A percentile compares a stretch with the other conserved stretches of the same genome.
These are phyloP conservation scores for Euura lappo DNA, from an alignment of 1,140 invertebrate genomes.

Conservation along the genomic window DNA sequence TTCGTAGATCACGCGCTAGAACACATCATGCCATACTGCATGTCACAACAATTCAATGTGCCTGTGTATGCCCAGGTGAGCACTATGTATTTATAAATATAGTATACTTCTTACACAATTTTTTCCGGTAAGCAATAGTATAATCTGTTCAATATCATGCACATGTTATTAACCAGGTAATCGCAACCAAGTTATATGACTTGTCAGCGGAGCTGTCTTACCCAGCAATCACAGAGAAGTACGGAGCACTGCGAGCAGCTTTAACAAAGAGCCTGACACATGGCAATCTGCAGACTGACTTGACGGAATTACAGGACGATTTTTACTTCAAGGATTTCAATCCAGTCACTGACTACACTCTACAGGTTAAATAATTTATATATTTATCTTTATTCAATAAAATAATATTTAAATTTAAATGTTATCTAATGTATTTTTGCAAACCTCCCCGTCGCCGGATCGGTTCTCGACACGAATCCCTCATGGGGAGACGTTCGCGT, in stretches of 20 bases:
- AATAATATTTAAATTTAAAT: too few relatives aligned
- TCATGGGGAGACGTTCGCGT: too few relatives aligned
- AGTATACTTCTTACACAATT: slow-evolving; percentile 26
- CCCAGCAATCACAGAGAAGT: slow-evolving; percentile 55
- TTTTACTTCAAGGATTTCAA: slow-evolving; percentile 69
- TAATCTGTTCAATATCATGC: slow-evolving; percentile 36
- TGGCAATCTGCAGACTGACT: slow-evolving; percentile 61
- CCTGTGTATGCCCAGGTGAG: slow-evolving; percentile 76
- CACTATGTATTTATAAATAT: slow-evolving; percentile 38
- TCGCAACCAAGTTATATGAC: slow-evolving; percentile 55
- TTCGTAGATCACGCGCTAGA: slow-evolving; percentile 55
- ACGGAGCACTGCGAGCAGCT: slow-evolving; percentile 46
- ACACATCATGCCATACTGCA: slow-evolving; percentile 71
- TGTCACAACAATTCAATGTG: slow-evolving; percentile 84
- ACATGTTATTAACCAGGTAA: slow-evolving; percentile 46
- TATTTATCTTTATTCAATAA: too few relatives aligned
- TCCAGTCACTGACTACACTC: slow-evolving; percentile 55
- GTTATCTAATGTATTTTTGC: too few relatives aligned
- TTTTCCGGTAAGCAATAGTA: too few relatives aligned
- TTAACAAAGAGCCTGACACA: slow-evolving; percentile 43
- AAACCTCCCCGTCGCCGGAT: too few relatives aligned
- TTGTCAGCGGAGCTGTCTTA: slow-evolving; percentile 47
- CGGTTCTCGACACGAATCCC: too few relatives aligned
- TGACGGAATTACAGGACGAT: slow-evolving; percentile 62
- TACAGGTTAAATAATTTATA: too few relatives aligned